Evolutionary conservation across 2,113 vertebrate species (phyloP).

Genomic region (Haemorhous mexicanus): DNA sequence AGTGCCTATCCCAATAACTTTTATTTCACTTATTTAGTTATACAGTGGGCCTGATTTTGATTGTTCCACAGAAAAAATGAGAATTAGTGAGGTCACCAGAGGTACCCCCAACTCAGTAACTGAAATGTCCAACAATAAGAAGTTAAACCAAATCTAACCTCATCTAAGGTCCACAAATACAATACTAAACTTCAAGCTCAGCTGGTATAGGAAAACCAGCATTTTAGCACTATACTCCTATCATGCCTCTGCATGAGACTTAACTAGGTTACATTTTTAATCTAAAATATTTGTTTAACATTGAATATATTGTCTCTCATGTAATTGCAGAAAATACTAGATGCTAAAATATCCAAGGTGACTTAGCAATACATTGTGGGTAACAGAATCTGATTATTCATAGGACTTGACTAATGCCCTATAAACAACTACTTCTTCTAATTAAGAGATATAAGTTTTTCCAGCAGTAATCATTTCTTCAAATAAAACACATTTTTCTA

Average conservation of each 20-base stretch:
- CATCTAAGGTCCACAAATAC: neutral
- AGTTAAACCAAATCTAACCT: neutral
- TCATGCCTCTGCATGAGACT: neutral
- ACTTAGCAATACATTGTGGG: slow-evolving; percentile 15
- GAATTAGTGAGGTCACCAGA: neutral
- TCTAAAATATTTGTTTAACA: slow-evolving; percentile 45
- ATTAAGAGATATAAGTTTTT: neutral
- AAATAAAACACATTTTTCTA: slow-evolving; percentile 7
- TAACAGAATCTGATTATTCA: slow-evolving; percentile 27
- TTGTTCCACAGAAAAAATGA: neutral
- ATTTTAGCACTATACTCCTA: neutral
- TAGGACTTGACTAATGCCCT: neutral
- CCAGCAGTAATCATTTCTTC: neutral
- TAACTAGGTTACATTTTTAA: slow-evolving; percentile 31
- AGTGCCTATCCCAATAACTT: neutral
- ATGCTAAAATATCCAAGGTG: slow-evolving; percentile 43
- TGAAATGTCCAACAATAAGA: neutral
- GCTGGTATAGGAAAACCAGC: neutral
- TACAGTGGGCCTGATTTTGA: neutral
- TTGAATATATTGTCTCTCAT: neutral
- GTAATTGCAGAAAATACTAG: slow-evolving; percentile 21
- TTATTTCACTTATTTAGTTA: neutral
- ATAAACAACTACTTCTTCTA: slow-evolving; percentile 7
- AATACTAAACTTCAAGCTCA: neutral
- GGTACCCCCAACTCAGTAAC: neutral